Conservation (phyloP, 2,113 vertebrate genomes). For the Phalacrocorax brasilianus region DNA sequence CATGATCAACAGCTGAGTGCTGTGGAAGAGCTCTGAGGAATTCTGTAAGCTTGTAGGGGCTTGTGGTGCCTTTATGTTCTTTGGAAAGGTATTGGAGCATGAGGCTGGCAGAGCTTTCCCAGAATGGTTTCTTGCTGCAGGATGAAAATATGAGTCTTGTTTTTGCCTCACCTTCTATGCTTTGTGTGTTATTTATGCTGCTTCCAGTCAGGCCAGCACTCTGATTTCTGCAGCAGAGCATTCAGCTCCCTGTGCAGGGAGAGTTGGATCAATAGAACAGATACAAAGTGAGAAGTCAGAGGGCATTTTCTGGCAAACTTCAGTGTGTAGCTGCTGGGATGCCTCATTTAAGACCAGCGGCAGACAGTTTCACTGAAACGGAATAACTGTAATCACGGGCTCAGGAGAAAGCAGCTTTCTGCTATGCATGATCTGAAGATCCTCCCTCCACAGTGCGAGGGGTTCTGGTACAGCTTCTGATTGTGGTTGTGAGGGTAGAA, state of each 20-base stretch:
- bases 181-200: not conserved
- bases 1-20: not conserved
- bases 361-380: not conserved
- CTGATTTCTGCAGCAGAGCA: not conserved
- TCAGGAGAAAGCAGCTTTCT: not conserved
- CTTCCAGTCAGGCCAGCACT: not conserved
- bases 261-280: not conserved
- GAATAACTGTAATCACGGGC: not conserved
- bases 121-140: not conserved
- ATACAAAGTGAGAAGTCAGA: not conserved
- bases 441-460: not conserved
- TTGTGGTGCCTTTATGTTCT: not conserved
- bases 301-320: not conserved
- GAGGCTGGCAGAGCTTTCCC: not conserved
- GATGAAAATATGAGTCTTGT: not conserved
- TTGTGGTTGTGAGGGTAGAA: not conserved
- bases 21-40: not conserved
- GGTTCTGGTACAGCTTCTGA: not conserved
- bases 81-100: not conserved
- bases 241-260: not conserved
- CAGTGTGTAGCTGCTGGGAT: not conserved
- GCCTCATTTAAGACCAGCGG: not conserved
- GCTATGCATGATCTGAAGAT: not conserved
- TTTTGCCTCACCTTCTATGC: not conserved
- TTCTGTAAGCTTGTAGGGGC: not conserved